Evolutionary conservation across 1,140 invertebrate genomes (phyloP), one percentile per base, ranked within the genome.

Genomic region (Polypedilum pembai): DNA sequence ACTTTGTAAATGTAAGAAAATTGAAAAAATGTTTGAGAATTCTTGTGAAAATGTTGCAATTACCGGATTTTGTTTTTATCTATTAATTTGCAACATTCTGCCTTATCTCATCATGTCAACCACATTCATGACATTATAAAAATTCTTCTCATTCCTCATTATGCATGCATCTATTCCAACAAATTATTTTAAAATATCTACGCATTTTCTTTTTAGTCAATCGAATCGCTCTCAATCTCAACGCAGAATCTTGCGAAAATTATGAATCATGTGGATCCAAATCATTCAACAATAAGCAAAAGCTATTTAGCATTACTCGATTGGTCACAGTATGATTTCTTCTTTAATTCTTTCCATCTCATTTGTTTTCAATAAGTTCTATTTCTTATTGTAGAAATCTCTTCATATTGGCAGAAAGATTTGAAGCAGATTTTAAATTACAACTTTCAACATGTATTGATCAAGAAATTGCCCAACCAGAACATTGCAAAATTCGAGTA

Each of bases 391-490:
- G 45, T 69, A 20, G 65, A 8, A 69, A 69, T 20, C 18, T 69
- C 1, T 69, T 69, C 17, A 69, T 69, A 18, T 10, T 20, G 1
- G 20, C 65, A 1, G 65, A 69, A 20, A n/a, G 65, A 5, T 69
- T 69, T 69, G 65, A 69, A 8, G 17, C 65, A 18, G 65, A 69
- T 69, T 18, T 69, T 21, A 20, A 18, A 20, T 21, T 10, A 69
- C 65, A 69, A 10, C 65, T 69, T 7, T 18, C 65, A 8, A 21
- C 15, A 4, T 18, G 17, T 8, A 18, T 21, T 0, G 65, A 69
- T 69, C n/a, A 69, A 69, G 65, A 69, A 20, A 21, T 69, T n/a
- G 65, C 20, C 3, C 65, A 69, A 18, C 65, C 65, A 18, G 65
- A 69, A 69, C 8, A n/a, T 18, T 56, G 45, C 15, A 69, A n/a